phyloP scores from a whole-genome alignment of 2,888 invertebrate genomes.

The Spialia ferax region DNA sequence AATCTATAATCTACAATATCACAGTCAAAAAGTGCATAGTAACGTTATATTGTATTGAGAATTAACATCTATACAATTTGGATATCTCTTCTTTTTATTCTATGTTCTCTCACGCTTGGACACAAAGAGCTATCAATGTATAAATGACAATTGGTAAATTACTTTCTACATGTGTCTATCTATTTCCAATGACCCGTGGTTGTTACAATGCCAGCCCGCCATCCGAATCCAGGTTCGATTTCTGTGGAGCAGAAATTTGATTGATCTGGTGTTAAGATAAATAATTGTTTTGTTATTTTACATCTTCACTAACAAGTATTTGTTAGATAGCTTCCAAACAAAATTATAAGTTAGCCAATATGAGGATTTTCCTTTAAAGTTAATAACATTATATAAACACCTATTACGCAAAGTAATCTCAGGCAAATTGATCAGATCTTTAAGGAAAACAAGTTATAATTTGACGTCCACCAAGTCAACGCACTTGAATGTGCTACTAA shows the following conservation, averaged over 20 bases:
- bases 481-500: constrained; percentile 5
- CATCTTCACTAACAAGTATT: neutral
- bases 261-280: neutral
- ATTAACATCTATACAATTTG: constrained; percentile 55
- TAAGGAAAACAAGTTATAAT: neutral
- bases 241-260: too few relatives aligned
- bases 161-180: constrained; percentile 46
- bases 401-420: neutral
- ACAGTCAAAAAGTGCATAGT: constrained; percentile 58
- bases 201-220: too few relatives aligned
- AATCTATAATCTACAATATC: constrained; percentile 43
- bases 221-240: too few relatives aligned
- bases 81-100: constrained; percentile 42
- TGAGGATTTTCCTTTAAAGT: neutral
- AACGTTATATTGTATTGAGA: constrained; percentile 58
- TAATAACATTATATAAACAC: neutral
- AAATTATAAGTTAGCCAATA: neutral
- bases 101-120: constrained; percentile 47
- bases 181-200: neutral
- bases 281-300: neutral
- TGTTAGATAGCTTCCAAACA: neutral
- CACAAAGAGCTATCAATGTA: constrained; percentile 46
- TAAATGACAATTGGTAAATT: constrained; percentile 50
- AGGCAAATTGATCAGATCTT: neutral
- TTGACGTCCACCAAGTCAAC: neutral